Base-by-base conservation (phyloP, 2,888 invertebrate genomes). In the Dioctria linearis region DNA sequence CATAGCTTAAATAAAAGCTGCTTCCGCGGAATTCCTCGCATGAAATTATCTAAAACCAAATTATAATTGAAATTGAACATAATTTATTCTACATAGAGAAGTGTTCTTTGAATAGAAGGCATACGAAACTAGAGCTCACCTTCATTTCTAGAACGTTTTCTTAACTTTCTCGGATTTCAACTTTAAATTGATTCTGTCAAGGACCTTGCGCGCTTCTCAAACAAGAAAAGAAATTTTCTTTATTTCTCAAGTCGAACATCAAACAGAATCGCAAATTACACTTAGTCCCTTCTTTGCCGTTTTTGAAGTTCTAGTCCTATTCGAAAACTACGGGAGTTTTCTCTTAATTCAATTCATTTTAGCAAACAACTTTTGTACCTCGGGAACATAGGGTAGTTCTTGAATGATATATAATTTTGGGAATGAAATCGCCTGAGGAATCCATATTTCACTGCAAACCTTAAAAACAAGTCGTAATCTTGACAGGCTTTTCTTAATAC, bases 251-350 rank as follows among this genome's bases (percentile, higher is more conserved):
- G 73, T 59, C 59, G 73, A 75, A 75, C 59, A 59, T 43, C 59
- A 75, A 75, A 57, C 73, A 75, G 73, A 75, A 75, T 75, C 42
- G 42, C 59, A 75, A 75, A 75, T 75, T 75, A 75, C 25, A 59
- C 43, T 59, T 42, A 54, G 43, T 13, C 59, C 6, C 37, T 25
- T 37, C 69, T 51, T 25, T 9, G 39, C 69, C 11, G 46, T 69
- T 46, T 51, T 4, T 69, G 51, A 51, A 54, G 49, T 25, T 69
- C 8, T 11, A 11, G 25, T 69, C 51, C 51, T 11, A 51, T 69
- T 51, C 51, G 37, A 51, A 51, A 37, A 51, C 51, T 69, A 8
- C 69, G 49, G 49, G 37, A 51, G 69, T 25, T 11, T 51, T 39
- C 69, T 13, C 51, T 11, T 69, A 69, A 69, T 51, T 69, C 69